Percentiles rank a stretch among this genome's conserved stretches.
These are phyloP conservation scores for Sula dactylatra DNA, from an alignment of 2,113 vertebrate species.

Conservation along the genomic window DNA sequence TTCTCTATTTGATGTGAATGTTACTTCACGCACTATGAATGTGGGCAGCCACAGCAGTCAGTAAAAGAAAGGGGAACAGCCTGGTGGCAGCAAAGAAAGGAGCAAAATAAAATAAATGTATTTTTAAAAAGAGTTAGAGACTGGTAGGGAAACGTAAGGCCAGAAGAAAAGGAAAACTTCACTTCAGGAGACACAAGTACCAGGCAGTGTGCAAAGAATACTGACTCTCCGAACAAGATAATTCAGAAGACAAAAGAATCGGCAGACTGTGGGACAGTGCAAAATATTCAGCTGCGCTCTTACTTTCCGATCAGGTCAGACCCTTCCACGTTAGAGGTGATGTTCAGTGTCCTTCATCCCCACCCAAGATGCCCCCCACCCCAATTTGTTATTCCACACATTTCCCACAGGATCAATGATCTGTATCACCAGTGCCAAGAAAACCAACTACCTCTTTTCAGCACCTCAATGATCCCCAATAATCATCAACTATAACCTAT, in stretches of 20 bases:
- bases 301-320: background rate
- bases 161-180: conserved; percentile 10
- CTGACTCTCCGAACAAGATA: background rate
- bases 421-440: background rate
- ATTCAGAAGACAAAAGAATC: background rate
- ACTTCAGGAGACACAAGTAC: background rate
- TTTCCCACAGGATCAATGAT: background rate
- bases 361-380: background rate
- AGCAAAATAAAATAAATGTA: background rate
- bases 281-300: background rate
- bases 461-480: accelerated
- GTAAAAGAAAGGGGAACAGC: conserved; percentile 8
- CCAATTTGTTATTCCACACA: background rate
- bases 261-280: background rate
- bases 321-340: background rate
- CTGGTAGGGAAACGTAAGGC: background rate
- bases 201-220: background rate
- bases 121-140: background rate
- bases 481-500: too few species aligned
- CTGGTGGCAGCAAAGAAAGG: background rate
- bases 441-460: background rate
- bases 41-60: background rate
- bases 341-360: background rate
- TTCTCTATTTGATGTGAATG: conserved; percentile 34
- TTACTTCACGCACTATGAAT: conserved; percentile 37